These are phyloP conservation scores for Wasmannia auropunctata DNA, from an alignment of 1,140 invertebrate species.

Conservation along the genomic window DNA sequence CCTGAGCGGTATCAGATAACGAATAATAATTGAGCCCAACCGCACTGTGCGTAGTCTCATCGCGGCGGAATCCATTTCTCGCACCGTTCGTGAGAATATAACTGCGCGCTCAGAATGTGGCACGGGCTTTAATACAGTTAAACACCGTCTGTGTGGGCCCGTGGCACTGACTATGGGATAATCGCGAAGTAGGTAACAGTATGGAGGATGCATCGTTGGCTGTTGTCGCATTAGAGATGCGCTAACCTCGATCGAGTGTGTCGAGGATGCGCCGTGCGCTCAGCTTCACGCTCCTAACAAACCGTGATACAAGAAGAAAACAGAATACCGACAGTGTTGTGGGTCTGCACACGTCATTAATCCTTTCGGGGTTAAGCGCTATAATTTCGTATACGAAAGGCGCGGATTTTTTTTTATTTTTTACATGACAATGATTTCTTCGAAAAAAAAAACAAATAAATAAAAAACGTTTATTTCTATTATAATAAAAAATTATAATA, in stretches of 20 bases:
- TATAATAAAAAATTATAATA: background rate
- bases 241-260: constrained; percentile 78
- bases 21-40: constrained; percentile 1
- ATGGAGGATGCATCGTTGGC: constrained; percentile 66
- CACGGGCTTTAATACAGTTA: constrained; percentile 74
- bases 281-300: constrained; percentile 41
- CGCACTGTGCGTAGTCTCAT: constrained; percentile 14
- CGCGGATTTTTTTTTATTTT: background rate
- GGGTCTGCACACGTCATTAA: background rate
- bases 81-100: constrained; percentile 62
- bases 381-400: background rate
- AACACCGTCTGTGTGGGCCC: constrained; percentile 37
- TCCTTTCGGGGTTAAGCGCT: background rate
- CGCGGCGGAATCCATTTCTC: constrained; percentile 55
- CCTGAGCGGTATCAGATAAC: background rate
- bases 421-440: background rate
- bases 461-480: background rate
- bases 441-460: no score
- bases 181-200: constrained; percentile 79
- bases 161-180: constrained; percentile 70
- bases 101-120: constrained; percentile 73
- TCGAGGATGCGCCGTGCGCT: constrained; percentile 12
- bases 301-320: constrained; percentile 41
- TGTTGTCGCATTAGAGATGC: constrained; percentile 74
- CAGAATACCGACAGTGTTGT: background rate